These are phyloP conservation scores for Disparrhopalites patrizii DNA, from an alignment of 2,888 invertebrate species.

Conservation along the genomic window DNA sequence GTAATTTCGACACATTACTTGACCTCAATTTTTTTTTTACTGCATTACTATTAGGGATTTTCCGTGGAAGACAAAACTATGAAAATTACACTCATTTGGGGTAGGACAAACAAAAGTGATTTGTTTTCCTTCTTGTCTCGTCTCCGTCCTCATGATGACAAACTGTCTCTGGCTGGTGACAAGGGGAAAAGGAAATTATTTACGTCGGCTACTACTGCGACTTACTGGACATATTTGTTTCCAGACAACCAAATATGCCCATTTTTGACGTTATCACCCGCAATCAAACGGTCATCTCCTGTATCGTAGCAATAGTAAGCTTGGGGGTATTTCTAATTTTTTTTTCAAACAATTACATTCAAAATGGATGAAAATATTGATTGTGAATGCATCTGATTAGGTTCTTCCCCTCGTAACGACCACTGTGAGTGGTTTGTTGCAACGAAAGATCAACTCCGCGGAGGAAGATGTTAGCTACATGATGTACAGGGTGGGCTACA, in stretches of 20 bases:
- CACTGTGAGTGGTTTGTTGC: not conserved
- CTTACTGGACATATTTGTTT: too few relatives aligned
- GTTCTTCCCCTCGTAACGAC: conserved; percentile 9
- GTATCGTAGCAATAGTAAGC: conserved; percentile 20
- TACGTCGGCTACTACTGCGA: too few relatives aligned
- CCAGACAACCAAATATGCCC: too few relatives aligned
- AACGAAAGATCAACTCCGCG: not conserved
- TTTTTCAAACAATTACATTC: not conserved
- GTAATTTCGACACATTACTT: too few relatives aligned
- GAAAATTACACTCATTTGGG: too few relatives aligned
- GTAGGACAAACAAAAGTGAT: too few relatives aligned
- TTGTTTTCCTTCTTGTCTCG: too few relatives aligned
- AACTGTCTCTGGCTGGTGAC: too few relatives aligned
- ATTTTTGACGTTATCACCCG: conserved; percentile 11
- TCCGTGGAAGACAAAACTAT: too few relatives aligned
- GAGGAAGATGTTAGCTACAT: not conserved
- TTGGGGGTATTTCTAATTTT: not conserved
- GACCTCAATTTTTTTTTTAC: too few relatives aligned
- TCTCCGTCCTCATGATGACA: too few relatives aligned
- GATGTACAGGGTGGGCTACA: not conserved
- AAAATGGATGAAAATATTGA: not conserved
- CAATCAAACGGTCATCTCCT: conserved; percentile 20
- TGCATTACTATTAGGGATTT: too few relatives aligned
- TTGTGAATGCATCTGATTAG: not conserved
- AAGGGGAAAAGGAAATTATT: not conserved